Evolutionary conservation across 2,113 vertebrate species (phyloP), one percentile per base, ranked within the genome.

Genomic region (Festucalex cinctus): DNA sequence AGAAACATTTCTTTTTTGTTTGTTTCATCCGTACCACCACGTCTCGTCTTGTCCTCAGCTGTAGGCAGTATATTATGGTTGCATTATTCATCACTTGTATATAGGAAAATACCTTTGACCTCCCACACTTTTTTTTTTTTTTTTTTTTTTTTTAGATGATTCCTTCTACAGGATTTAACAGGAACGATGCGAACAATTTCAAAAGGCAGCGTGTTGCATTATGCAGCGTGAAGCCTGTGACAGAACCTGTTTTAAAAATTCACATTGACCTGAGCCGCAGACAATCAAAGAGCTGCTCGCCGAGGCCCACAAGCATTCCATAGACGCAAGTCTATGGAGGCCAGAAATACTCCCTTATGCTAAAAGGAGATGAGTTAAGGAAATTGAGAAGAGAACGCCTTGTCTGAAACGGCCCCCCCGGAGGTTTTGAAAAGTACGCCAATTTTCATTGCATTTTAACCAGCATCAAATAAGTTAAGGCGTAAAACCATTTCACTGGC

Each of bases 351-450:
- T 83, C 76, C 67, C 64, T 53, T 78, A 64, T 68, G 60, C 75
- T 78, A 67, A 75, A 78, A 84, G 26, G 57, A 81, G 81, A 87
- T 87, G 84, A 82, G 64, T 75, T 81, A 75, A 78, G 79, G 79
- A 79, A 77, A 83, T 87, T 59, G 61, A 65, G 37, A 68, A 58
- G 60, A 65, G 79, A 71, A 74, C 26, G 12, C 46, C 7, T 67
- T 73, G 64, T 78, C 60, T 75, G 73, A 72, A 65, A 28, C 71
- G 58, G 72, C 63, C 80, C 24, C 80, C 24, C 62, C 51, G 67
- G 62, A 82, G 48, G 37, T 24, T 41, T 56, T 62, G 22, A 14
- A n/a, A 41, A 62, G 36, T 24, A 62, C 14, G 14, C 39, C 22
- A 43, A 43, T 46, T 71, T 32, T 79, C 10, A 74, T 72, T 70